Conservation (phyloP, 64 coral and sea anemone genomes). For the Hydrozoanthus tunicans region DNA sequence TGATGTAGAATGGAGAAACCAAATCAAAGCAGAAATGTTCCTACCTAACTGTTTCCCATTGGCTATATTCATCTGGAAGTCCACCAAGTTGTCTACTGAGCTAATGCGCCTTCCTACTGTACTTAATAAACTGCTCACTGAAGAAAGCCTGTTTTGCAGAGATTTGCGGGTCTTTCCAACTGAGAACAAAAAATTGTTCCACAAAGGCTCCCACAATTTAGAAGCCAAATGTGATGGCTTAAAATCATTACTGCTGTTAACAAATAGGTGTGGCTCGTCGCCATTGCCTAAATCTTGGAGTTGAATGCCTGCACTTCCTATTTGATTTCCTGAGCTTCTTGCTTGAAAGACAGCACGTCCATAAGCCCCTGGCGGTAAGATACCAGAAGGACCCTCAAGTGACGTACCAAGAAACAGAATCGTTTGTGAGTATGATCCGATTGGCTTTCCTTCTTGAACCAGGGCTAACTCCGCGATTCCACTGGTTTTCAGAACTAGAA, state of each 20-base stretch:
- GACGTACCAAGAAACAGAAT: slow-evolving; percentile 66
- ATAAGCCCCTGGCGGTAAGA: slow-evolving; percentile 66
- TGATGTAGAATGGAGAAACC: neutral
- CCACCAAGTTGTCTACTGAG: slow-evolving; percentile 67
- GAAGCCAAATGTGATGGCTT: slow-evolving; percentile 51
- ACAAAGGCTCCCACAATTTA: slow-evolving; percentile 73
- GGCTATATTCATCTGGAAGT: slow-evolving; percentile 73
- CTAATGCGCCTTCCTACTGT: slow-evolving; percentile 68
- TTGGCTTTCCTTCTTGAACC: slow-evolving; percentile 56
- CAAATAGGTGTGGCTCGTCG: slow-evolving; percentile 65
- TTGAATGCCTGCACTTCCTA: neutral
- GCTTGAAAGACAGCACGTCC: slow-evolving; percentile 60
- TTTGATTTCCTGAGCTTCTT: neutral
- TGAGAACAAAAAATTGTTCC: slow-evolving; percentile 75
- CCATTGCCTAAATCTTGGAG: slow-evolving; percentile 21
- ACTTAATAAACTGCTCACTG: slow-evolving; percentile 69
- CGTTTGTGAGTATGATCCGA: slow-evolving; percentile 19
- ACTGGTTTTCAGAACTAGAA: slow-evolving; percentile 24
- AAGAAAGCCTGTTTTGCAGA: slow-evolving; percentile 64
- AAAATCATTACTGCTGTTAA: slow-evolving; percentile 71
- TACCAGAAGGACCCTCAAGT: slow-evolving; percentile 69
- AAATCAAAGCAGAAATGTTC: neutral
- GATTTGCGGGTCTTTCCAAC: slow-evolving; percentile 67
- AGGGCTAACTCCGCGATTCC: slow-evolving; percentile 33
- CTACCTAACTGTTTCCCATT: slow-evolving; percentile 73